Percentiles rank a stretch among this genome's conserved stretches.
These are phyloP conservation scores for Esox niger DNA, from an alignment of 2,113 vertebrate genomes.

Conservation along the genomic window DNA sequence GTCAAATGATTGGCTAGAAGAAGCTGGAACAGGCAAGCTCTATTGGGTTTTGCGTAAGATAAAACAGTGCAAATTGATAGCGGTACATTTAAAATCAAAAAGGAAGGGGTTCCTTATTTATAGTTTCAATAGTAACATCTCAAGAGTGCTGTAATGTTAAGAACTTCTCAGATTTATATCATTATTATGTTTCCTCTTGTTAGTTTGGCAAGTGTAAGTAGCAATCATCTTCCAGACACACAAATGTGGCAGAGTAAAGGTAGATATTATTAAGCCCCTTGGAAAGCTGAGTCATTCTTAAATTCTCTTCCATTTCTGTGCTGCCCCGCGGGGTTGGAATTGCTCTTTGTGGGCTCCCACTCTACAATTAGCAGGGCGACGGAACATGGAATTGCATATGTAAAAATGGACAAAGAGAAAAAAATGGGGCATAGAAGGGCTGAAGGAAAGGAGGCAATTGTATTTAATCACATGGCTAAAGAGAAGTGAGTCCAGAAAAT, in stretches of 20 bases:
- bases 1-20: no score
- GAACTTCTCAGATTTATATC: constrained; percentile 42
- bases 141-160: constrained; percentile 30
- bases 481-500: no score
- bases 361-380: constrained; percentile 60
- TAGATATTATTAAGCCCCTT: constrained; percentile 46
- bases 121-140: constrained; percentile 33
- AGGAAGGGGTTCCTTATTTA: no score
- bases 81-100: no score
- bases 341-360: constrained; percentile 52
- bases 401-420: constrained; percentile 51
- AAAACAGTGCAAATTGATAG: no score
- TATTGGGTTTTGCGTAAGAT: no score
- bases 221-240: constrained; percentile 39
- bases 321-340: constrained; percentile 42
- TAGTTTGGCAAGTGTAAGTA: constrained; percentile 52
- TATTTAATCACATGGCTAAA: not conserved
- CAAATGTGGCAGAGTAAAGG: constrained; percentile 43
- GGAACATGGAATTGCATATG: constrained; percentile 48
- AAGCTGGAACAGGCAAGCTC: no score
- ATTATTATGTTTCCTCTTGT: constrained; percentile 48
- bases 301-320: constrained; percentile 37
- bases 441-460: constrained; percentile 12
- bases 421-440: constrained; percentile 47
- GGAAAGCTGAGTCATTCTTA: constrained; percentile 40